Base-by-base conservation (phyloP, 2,113 vertebrate species). In the Falco punctatus region DNA sequence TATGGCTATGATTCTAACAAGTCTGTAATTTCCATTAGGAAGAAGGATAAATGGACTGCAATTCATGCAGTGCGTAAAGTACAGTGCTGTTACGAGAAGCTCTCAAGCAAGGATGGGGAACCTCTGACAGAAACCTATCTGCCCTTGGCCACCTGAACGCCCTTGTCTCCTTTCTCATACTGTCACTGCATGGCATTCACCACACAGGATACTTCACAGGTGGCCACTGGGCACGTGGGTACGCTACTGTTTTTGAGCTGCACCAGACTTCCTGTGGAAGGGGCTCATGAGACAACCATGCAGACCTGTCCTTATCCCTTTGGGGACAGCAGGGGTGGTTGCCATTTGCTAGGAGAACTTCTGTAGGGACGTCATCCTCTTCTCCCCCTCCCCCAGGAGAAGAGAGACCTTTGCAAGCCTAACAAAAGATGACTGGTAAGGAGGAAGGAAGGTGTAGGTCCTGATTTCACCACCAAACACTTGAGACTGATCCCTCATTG, bases 11-110 rank as follows among this genome's bases (percentile, higher is more conserved):
- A 30, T 64, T 64, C 42, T 54, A 66, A 54, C 6, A 66, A 62
- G n/a, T 42, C 48, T 64, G 21, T 54, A 71, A 28, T 73, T 91
- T 67, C 65, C 10, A 5, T 89, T 81, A 67, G 55, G 51, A 81
- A 35, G 38, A 89, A 77, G 35, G 40, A 23, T 74, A 74, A 93
- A 71, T 52, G 46, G 49, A 28, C 77, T 75, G 30, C 1, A 10
- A 48, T 86, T 57, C 16, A 7, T 57, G 67, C 5, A 6, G 1
- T 5, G 3, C 28, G 2, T 0, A 0, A 51, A 71, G 22, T 58
- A 35, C 1, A 4, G 9, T 42, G 28, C 32, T 69, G 32, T 59
- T 71, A 51, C 0, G 3, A 75, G 38, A 67, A 86, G 30, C 27
- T 38, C 28, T 72, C 72, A 79, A 46, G n/a, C 13, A 19, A 62